Base-by-base conservation (phyloP, 2,113 vertebrate species). In the Cinclus mexicanus region DNA sequence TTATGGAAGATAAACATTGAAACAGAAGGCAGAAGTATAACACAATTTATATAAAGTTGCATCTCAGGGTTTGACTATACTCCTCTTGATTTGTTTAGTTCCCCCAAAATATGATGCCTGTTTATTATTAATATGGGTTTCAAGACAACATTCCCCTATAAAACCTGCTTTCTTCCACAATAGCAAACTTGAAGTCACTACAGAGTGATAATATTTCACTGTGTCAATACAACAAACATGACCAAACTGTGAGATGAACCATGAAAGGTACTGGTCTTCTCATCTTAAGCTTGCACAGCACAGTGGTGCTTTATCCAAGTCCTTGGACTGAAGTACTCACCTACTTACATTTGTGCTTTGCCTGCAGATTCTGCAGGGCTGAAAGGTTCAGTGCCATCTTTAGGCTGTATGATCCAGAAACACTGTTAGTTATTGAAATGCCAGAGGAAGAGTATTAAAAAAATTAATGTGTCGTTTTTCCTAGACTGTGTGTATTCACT, bases 1-100 rank as follows among this genome's bases (percentile, higher is more conserved):
- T 94, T 94, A 94, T 83, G 69, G 87, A 93, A 93, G 72, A 78
- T 93, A 96, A 97, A 86, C 86, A 85, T 53, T 92, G 83, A 56
- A 94, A 88, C 70, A 93, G 82, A 84, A 55, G 53, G 79, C 65
- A 90, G 78, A 75, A 93, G 23, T 76, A 56, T 70, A 95, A 83
- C 46, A 90, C 71, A 67, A 92, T 91, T 94, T 84, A 74, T 90
- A 86, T 72, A 67, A 91, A 88, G 76, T 52, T 60, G 57, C 55
- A 72, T 28, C 52, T 82, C 84, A 76, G 23, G 7, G 21, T 84
- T 94, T 88, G 70, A 33, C 72, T 84, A 6, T 82, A 74, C 41
- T 90, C 22, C 26, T 78, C 68, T 87, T 5, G 1, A 46, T 57
- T 95, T 87, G 37, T 81, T 95, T 79, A 49, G 24, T 25, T 57